phyloP scores from a whole-genome alignment of 2,113 vertebrate genomes.

The Podarcis raffonei region DNA sequence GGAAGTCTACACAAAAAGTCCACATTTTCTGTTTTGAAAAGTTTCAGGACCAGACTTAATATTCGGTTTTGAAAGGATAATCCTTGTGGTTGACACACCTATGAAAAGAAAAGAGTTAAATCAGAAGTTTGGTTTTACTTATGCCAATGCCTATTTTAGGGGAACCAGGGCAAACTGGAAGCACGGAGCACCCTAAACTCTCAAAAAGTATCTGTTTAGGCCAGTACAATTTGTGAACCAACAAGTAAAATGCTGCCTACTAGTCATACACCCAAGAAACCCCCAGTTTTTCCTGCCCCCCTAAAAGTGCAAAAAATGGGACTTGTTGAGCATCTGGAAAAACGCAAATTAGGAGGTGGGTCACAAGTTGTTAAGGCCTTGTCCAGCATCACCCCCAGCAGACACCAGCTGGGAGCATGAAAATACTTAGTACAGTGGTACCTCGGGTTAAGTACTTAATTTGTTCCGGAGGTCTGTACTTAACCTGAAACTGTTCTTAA shows the following conservation, averaged over 20 bases:
- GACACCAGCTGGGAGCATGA: not conserved
- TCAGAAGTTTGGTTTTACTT: not conserved
- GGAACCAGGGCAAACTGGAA: not conserved
- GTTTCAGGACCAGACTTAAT: slow-evolving; percentile 53
- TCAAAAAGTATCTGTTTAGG: not conserved
- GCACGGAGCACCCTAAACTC: not conserved
- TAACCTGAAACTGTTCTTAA: too few relatives aligned
- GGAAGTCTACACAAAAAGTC: slow-evolving; percentile 10
- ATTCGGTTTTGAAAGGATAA: slow-evolving; percentile 71
- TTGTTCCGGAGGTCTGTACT: too few relatives aligned
- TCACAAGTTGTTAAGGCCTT: not conserved
- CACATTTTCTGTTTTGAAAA: not conserved
- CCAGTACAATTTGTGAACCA: not conserved
- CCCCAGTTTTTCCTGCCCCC: not conserved
- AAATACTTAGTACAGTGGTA: not conserved
- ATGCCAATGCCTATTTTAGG: not conserved
- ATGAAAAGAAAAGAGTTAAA: slow-evolving; percentile 29
- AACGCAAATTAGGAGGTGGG: not conserved
- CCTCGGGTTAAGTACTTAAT: too few relatives aligned
- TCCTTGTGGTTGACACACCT: slow-evolving; percentile 66
- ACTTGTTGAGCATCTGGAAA: not conserved
- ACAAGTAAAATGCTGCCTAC: not conserved
- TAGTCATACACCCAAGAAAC: not conserved
- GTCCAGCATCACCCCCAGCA: not conserved
- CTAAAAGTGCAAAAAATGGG: too few relatives aligned